Base-by-base conservation (phyloP, 2,797 vertebrate genomes). In the Silurus lanzhouensis region DNA sequence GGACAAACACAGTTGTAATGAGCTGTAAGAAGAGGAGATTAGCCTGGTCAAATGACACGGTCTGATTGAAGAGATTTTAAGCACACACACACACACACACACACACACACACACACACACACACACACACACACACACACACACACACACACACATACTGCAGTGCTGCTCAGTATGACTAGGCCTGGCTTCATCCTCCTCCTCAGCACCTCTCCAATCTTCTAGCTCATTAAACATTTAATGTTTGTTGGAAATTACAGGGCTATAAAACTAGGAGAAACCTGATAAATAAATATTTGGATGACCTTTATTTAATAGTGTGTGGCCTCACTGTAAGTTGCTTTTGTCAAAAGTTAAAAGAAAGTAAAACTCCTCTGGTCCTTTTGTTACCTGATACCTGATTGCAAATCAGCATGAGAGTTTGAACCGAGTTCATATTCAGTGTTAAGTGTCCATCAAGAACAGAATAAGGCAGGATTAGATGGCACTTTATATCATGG, bases 1-100 rank as follows among this genome's bases (percentile, higher is more conserved):
- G 97, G 96, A 96, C 95, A 97, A 97, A 97, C 96, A 96, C 94
- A 94, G 95, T 94, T 93, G 93, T 95, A 95, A 95, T 96, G 95
- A 96, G 95, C 93, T 95, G 93, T 94, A 96, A 96, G 93, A 90
- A 96, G 92, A 93, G 86, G 86, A 89, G 91, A 93, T 92, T 92
- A 93, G 88, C 90, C 88, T 85, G 90, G 91, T 88, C 89, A 88
- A 90, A 88, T 89, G 83, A 92, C 92, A 92, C 83, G 85, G 89
- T 88, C 88, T 90, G 76, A 74, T 85, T 84, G 90, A 93, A 90
- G 87, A 85, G 88, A 91, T 91, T 89, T 89, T 83, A 88, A 81
- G 84, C 86, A 82, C 80, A 86, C 60, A 72, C 86, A 82, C 77
- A 82, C 76, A 44, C 19, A 61, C 70, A 75, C 46, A 76, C 68